Percentiles rank a stretch among this genome's conserved stretches.
phyloP scores from a whole-genome alignment of 1,140 invertebrate genomes.

The Agrilus planipennis region DNA sequence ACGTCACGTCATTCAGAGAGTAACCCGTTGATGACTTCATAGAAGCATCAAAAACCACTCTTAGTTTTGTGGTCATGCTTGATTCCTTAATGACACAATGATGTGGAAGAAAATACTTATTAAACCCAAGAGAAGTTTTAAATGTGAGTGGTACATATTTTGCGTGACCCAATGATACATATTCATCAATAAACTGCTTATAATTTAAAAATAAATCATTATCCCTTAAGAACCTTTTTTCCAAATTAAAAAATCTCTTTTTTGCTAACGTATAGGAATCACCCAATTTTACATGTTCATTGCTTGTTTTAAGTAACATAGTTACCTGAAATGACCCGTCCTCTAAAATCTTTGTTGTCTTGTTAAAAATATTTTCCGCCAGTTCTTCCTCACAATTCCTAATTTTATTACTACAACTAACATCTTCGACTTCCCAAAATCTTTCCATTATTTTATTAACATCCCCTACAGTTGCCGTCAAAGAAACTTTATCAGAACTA shows the following conservation, averaged over 20 bases:
- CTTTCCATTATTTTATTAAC: neutral
- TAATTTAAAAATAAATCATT: neutral
- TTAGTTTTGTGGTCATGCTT: slow-evolving; percentile 13
- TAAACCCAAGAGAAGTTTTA: too few relatives aligned
- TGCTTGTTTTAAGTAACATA: neutral
- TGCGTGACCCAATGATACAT: neutral
- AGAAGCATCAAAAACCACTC: slow-evolving; percentile 15
- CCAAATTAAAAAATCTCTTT: neutral
- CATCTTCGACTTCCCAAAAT: slow-evolving; percentile 8
- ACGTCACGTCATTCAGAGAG: slow-evolving; percentile 10
- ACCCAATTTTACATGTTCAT: neutral
- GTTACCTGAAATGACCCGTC: slow-evolving; percentile 1
- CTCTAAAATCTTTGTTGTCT: neutral
- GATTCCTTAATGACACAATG: slow-evolving; percentile 13
- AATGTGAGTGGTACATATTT: too few relatives aligned
- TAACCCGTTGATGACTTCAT: slow-evolving; percentile 6
- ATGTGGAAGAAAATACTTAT: slow-evolving; percentile 15
- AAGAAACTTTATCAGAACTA: slow-evolving; percentile 1
- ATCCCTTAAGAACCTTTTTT: slow-evolving; percentile 5
- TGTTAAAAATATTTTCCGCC: slow-evolving; percentile 3
- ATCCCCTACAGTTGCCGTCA: neutral
- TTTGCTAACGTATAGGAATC: neutral
- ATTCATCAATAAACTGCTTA: slow-evolving; percentile 5
- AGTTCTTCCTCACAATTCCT: neutral
- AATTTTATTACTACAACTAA: neutral